phyloP scores from a whole-genome alignment of 2,113 vertebrate species.

The Struthidea cinerea region DNA sequence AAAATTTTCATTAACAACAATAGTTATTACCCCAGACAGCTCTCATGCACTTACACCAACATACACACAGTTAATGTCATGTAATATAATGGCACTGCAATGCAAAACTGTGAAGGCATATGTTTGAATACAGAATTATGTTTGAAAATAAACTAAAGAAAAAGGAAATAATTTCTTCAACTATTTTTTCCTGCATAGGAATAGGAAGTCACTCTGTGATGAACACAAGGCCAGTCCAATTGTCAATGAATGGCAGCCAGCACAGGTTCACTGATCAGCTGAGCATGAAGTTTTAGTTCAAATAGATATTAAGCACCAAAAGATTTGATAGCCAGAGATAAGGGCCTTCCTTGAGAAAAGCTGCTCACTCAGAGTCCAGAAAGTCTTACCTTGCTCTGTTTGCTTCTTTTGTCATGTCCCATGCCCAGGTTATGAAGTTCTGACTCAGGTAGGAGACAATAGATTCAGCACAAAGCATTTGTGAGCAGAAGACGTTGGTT shows the following conservation, averaged over 20 bases:
- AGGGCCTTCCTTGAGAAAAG: not conserved
- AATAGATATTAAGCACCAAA: not conserved
- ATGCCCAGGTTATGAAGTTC: slow-evolving; percentile 99
- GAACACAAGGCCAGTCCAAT: not conserved
- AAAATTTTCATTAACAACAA: not conserved
- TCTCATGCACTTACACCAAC: not conserved
- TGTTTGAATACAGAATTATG: not conserved
- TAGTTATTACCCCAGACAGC: not conserved
- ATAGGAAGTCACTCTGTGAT: not conserved
- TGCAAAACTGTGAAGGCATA: not conserved
- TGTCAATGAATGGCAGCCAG: not conserved
- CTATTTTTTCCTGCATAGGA: not conserved
- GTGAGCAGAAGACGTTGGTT: slow-evolving; percentile 98
- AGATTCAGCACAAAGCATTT: slow-evolving; percentile 98
- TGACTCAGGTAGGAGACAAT: slow-evolving; percentile 98
- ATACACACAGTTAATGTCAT: not conserved
- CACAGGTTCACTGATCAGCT: not conserved
- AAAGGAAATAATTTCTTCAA: not conserved
- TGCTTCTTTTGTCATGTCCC: slow-evolving; percentile 97
- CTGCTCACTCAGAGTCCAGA: not conserved
- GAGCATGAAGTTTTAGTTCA: not conserved
- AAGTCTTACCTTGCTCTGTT: slow-evolving; percentile 92
- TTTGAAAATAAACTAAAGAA: not conserved
- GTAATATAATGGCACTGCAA: not conserved
- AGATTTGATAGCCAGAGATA: not conserved